These are phyloP conservation scores for Morpho achilles DNA, from an alignment of 2,888 invertebrate species.

Conservation along the genomic window DNA sequence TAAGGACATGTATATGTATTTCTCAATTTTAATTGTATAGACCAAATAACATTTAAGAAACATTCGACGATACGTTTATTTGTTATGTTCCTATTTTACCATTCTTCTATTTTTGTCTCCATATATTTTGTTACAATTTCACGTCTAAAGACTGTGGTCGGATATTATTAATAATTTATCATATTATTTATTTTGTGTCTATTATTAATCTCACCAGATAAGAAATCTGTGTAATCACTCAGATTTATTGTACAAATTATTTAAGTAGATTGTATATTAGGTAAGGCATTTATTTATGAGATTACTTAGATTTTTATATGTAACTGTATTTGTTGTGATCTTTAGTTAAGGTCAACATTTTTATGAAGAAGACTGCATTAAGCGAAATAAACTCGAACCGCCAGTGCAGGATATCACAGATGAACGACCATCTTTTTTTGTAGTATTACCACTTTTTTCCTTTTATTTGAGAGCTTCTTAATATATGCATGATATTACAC, in stretches of 20 bases:
- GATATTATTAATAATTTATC: slow-evolving; percentile 63
- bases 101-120: slow-evolving; percentile 52
- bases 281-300: slow-evolving; percentile 73
- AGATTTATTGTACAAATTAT: slow-evolving; percentile 76
- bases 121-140: slow-evolving; percentile 54
- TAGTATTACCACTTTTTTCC: too few relatives aligned
- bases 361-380: slow-evolving; percentile 66
- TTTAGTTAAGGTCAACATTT: slow-evolving; percentile 48
- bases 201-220: slow-evolving; percentile 57
- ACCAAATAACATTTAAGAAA: slow-evolving; percentile 50
- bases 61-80: slow-evolving; percentile 33
- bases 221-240: slow-evolving; percentile 49
- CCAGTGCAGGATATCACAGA: slow-evolving; percentile 5
- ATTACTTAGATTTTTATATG: slow-evolving; percentile 67
- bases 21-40: slow-evolving; percentile 40
- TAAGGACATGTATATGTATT: slow-evolving; percentile 31
- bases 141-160: slow-evolving; percentile 72
- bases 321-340: slow-evolving; percentile 70
- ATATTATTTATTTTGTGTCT: slow-evolving; percentile 70
- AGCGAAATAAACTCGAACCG: slow-evolving; percentile 45
- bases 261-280: slow-evolving; percentile 59
- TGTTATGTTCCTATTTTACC: slow-evolving; percentile 68
- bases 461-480: too few relatives aligned
- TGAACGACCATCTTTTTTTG: neutral
- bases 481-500: too few relatives aligned